Evolutionary conservation across 2,797 vertebrate genomes (phyloP).

Genomic region (Cryptoprocta ferox): DNA sequence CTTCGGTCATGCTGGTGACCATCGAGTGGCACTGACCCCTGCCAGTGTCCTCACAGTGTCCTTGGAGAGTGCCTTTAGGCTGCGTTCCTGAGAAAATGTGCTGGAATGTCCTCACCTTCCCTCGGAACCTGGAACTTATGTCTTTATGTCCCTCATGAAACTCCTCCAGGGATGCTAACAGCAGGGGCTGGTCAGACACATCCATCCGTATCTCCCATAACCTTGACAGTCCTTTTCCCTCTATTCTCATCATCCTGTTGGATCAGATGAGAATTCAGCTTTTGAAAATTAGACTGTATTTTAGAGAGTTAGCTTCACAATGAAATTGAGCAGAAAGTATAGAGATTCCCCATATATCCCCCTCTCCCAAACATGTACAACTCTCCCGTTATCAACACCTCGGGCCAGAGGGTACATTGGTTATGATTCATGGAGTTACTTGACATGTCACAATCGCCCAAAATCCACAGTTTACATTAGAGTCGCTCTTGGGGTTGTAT

Average conservation of each 20-base stretch:
- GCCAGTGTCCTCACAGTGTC: background rate
- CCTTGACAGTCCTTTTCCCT: background rate
- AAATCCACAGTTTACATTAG: background rate
- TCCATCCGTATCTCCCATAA: too few relatives aligned
- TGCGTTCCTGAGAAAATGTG: background rate
- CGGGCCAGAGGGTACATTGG: too few relatives aligned
- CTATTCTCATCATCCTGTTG: background rate
- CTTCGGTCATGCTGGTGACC: background rate
- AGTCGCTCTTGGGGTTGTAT: background rate
- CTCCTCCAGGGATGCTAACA: too few relatives aligned
- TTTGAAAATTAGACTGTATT: background rate
- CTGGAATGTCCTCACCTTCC: accelerated
- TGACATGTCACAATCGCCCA: too few relatives aligned
- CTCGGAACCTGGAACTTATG: too few relatives aligned
- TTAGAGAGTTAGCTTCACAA: background rate
- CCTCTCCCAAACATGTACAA: accelerated
- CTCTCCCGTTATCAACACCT: too few relatives aligned
- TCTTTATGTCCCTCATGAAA: background rate
- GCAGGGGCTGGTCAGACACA: too few relatives aligned
- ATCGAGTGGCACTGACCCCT: too few relatives aligned
- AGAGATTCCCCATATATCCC: background rate
- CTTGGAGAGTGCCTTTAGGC: background rate
- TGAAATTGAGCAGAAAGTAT: background rate
- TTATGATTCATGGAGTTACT: too few relatives aligned
- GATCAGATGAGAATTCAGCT: background rate